Evolutionary conservation across 2,113 vertebrate genomes (phyloP).

Genomic region (Microtus richardsoni): DNA sequence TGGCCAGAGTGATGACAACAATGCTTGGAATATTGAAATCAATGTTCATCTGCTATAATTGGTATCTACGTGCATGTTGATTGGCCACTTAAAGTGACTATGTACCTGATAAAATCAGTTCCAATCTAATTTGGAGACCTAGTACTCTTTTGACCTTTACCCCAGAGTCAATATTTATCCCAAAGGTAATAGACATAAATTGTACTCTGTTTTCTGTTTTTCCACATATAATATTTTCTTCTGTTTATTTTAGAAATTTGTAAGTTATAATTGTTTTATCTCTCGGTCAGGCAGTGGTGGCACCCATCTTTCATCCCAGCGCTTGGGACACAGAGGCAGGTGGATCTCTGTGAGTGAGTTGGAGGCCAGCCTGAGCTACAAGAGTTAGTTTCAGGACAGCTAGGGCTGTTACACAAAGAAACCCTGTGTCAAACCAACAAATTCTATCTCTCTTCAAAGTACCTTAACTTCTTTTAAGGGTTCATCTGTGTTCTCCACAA

Average conservation of each 20-base stretch:
- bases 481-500: background rate
- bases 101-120: background rate
- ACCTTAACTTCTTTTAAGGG: background rate
- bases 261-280: background rate
- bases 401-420: too few species aligned
- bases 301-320: too few species aligned
- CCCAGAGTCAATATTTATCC: background rate
- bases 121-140: background rate
- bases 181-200: background rate
- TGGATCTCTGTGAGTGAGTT: too few species aligned
- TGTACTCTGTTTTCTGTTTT: rapidly evolving
- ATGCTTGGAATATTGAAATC: background rate
- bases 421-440: too few species aligned
- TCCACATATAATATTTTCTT: background rate
- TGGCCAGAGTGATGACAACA: background rate
- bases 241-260: background rate
- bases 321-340: too few species aligned
- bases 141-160: rapidly evolving
- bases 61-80: background rate
- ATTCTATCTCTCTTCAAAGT: background rate
- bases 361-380: too few species aligned
- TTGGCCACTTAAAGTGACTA: background rate
- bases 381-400: too few species aligned
- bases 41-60: background rate
- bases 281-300: background rate